A percentile compares a stretch with the other conserved stretches of the same genome.
phyloP scores from a whole-genome alignment of 37 sponge, comb jelly and placozoan genomes.

The Eunapius fragilis region DNA sequence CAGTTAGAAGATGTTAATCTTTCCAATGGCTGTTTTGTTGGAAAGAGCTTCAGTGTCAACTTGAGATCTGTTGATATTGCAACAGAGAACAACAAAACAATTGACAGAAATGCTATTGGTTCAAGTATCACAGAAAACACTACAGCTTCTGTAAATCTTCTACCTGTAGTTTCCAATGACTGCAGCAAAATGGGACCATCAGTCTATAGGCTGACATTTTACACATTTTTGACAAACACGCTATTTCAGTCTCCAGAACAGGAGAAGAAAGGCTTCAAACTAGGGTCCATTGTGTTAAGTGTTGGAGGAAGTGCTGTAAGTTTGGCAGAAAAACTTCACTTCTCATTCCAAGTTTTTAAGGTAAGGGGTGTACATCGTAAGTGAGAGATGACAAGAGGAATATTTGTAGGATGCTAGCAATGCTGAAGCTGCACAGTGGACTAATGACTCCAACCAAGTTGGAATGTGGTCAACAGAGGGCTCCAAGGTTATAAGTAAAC shows the following conservation, averaged over 20 bases:
- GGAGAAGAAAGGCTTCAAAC: not conserved
- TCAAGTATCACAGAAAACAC: not conserved
- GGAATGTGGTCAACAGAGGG: conserved; percentile 40
- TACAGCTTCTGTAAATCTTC: not conserved
- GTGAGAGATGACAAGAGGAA: not conserved
- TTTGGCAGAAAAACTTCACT: not conserved
- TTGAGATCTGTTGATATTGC: conserved; percentile 30
- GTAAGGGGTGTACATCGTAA: not conserved
- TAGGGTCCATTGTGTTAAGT: not conserved
- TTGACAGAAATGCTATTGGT: not conserved
- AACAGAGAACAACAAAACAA: not conserved
- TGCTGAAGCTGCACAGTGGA: conserved; percentile 56
- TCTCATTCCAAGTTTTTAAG: not conserved
- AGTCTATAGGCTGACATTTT: not conserved
- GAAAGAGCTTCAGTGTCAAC: conserved; percentile 28
- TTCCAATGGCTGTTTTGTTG: not conserved
- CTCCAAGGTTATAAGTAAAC: not conserved
- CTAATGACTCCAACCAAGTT: conserved; percentile 8
- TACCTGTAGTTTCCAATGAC: not conserved
- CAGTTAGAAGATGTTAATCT: conserved; percentile 37
- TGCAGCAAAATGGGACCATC: not conserved
- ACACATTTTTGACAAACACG: not conserved
- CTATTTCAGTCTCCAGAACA: not conserved
- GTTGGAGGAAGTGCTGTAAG: not conserved
- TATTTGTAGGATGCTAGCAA: conserved; percentile 79